Conservation (phyloP, 2,797 vertebrate species). For the Onychomys leucogaster region DNA sequence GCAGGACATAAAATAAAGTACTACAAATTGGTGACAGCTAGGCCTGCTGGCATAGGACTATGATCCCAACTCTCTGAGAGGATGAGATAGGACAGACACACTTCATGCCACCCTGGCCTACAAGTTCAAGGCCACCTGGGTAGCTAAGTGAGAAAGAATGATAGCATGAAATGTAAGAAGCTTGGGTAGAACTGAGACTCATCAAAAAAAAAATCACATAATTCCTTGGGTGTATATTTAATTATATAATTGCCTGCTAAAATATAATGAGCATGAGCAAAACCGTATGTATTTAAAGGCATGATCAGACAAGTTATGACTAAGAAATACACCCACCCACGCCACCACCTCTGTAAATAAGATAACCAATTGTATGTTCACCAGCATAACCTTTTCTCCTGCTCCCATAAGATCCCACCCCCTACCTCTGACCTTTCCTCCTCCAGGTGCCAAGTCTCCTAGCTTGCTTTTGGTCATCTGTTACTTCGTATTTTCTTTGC, state of each 20-base stretch:
- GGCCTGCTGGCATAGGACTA: too few species aligned
- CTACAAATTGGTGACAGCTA: not conserved
- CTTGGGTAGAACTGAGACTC: not conserved
- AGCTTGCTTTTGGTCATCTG: not conserved
- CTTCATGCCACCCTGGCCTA: not conserved
- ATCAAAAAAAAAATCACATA: not conserved
- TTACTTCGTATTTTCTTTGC: conserved; percentile 10
- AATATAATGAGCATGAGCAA: not conserved
- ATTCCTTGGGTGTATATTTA: not conserved
- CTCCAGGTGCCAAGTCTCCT: not conserved
- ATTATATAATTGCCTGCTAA: not conserved
- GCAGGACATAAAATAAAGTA: not conserved
- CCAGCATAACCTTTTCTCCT: not conserved
- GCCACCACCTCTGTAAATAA: not conserved
- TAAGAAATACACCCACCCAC: not conserved
- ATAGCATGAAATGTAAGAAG: not conserved
- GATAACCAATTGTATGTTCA: not conserved
- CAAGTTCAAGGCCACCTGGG: not conserved
- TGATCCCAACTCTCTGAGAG: not conserved
- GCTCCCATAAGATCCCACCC: not conserved
- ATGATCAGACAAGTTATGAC: not conserved
- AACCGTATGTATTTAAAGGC: not conserved
- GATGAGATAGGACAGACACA: not conserved
- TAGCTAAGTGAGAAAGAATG: not conserved
- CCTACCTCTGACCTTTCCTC: accelerated